Conservation (phyloP, 2,113 vertebrate genomes). For the Camelus bactrianus region DNA sequence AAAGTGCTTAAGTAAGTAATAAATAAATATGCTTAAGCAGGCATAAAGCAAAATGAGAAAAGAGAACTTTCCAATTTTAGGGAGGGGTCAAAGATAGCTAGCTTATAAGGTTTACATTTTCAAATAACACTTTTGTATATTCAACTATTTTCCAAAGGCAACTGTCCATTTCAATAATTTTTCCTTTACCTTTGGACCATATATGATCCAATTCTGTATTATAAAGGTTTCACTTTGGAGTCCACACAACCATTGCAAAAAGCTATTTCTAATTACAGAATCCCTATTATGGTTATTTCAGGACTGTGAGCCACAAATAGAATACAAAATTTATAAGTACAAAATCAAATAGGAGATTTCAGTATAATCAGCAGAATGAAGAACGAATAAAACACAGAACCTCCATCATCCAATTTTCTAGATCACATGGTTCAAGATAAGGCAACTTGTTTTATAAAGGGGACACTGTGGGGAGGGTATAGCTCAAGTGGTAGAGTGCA, state of each 20-base stretch:
- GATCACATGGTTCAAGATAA: conserved; percentile 40
- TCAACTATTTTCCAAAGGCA: conserved; percentile 42
- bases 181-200: background rate
- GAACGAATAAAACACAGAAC: conserved; percentile 44
- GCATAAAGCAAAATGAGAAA: conserved; percentile 54
- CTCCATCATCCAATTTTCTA: conserved; percentile 31
- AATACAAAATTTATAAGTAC: conserved; percentile 40
- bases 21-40: background rate
- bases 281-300: background rate
- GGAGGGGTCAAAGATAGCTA: background rate
- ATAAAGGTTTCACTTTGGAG: background rate
- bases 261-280: conserved; percentile 57
- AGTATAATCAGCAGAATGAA: conserved; percentile 25
- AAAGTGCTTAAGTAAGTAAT: too few relatives aligned
- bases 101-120: conserved; percentile 8
- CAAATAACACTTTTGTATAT: conserved; percentile 34
- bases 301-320: conserved; percentile 53
- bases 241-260: conserved; percentile 23
- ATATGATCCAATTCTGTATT: conserved; percentile 24
- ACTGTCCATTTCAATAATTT: conserved; percentile 24
- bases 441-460: conserved; percentile 30
- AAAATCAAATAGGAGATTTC: conserved; percentile 23
- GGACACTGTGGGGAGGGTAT: background rate
- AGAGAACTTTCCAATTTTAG: conserved; percentile 39
- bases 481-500: too few relatives aligned